Base-by-base conservation (phyloP, 2,888 invertebrate species). In the Ophion ellenae region DNA sequence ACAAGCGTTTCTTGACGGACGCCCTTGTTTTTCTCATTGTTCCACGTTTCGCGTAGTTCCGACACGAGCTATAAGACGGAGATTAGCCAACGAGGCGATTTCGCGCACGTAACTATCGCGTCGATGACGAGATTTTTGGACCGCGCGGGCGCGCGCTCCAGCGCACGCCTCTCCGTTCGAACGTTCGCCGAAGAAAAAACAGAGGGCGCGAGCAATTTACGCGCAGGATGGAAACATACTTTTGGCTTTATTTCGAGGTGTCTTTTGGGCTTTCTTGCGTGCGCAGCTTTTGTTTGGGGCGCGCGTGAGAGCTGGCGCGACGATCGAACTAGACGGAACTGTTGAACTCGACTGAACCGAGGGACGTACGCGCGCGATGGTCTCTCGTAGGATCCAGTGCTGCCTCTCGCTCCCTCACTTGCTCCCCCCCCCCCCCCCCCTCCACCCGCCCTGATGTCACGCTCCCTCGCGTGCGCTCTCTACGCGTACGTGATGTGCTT, bases 1-100 rank as follows among this genome's bases (percentile, higher is more conserved):
- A 89, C 57, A 89, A 80, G 82, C 89, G 89, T 75, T 89, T 91
- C 69, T 88, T 90, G 5, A 88, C 89, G 5, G 89, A 89, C 7
- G 87, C 89, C 82, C 90, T 90, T 53, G 86, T 84, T 24, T 88
- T 87, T 89, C 89, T 91, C 92, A 93, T 92, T 74, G 83, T 87
- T 69, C 47, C 24, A 24, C 24, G 61, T 61, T 61, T 61, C 17
- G 14, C 45, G n/a, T 40, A 57, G 17, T 28, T 61, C 69, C 24
- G 11, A 47, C 11, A 14, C 47, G 47, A 14, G 11, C 53, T 14
- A 17, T 14, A 17, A 53, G 17, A 53, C 53, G 9, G 53, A 53
- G 14, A 53, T 53, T 2, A 53, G 14, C 53, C 53, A 53, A 53
- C 53, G 53, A 17, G 17, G 11, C 53, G 53, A 14, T 17, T 53